Conservation (phyloP, 1,140 invertebrate species). For the Trialeurodes vaporariorum region DNA sequence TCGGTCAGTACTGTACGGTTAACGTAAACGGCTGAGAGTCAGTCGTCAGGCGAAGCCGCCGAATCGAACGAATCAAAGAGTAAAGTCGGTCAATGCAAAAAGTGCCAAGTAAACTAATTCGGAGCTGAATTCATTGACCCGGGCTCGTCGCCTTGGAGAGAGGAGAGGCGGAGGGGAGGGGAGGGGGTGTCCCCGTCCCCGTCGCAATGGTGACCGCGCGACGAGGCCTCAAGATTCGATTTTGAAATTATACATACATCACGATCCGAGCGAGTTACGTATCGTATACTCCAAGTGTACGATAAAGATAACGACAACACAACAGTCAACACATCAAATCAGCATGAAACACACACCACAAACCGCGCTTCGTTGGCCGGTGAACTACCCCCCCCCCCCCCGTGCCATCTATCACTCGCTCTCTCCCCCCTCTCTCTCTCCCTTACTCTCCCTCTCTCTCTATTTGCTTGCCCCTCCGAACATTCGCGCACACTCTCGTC, state of each 20-base stretch:
- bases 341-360: background rate
- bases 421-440: background rate
- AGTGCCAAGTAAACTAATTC: background rate
- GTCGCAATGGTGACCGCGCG: no score
- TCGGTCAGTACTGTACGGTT: no score
- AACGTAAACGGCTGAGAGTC: background rate
- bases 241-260: background rate
- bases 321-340: background rate
- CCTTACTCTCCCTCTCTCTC: no score
- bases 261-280: no score
- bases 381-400: background rate
- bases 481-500: no score
- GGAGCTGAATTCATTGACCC: background rate
- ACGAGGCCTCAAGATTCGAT: background rate
- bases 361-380: no score
- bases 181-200: no score
- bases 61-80: background rate
- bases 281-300: background rate
- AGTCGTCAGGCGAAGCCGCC: no score
- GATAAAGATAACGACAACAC: background rate
- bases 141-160: no score
- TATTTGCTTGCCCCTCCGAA: no score
- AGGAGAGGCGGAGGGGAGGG: no score
- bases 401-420: no score
- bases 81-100: background rate